These are phyloP conservation scores for Drosophila mojavensis DNA, from an alignment of 1,140 invertebrate species.

Conservation along the genomic window DNA sequence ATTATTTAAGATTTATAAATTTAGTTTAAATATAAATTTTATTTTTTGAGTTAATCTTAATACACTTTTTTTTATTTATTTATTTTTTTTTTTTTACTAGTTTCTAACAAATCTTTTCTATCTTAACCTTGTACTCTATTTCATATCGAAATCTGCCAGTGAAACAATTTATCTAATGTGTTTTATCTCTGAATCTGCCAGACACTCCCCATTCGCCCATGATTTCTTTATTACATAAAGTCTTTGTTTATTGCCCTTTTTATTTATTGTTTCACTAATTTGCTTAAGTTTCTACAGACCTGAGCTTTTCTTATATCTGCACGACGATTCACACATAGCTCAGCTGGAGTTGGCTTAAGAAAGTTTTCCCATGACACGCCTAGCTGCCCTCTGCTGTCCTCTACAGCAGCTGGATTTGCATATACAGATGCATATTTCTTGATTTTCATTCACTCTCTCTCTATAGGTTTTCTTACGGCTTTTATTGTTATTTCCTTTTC, in stretches of 20 bases:
- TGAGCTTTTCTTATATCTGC: neutral
- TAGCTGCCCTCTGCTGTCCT: neutral
- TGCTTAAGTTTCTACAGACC: constrained; percentile 1
- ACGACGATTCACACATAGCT: no score
- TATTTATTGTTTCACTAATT: constrained; percentile 26
- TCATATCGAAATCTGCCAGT: no score
- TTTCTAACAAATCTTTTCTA: no score
- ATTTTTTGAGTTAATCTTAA: no score
- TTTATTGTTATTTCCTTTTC: constrained; percentile 10
- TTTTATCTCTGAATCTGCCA: neutral
- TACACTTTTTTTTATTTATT: no score
- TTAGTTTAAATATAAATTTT: no score
- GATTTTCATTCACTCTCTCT: constrained; percentile 2
- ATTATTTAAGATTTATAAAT: no score
- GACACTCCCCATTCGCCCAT: no score
- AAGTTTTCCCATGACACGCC: constrained; percentile 13
- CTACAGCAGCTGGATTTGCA: constrained; percentile 5
- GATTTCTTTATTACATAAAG: no score
- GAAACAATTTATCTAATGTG: no score
- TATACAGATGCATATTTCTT: constrained; percentile 1
- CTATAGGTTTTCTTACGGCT: neutral
- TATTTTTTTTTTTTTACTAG: no score
- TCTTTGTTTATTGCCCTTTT: neutral
- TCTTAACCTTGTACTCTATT: no score
- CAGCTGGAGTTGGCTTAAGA: constrained; percentile 12